These are phyloP conservation scores for Cybosia mesomella DNA, from an alignment of 2,888 invertebrate genomes.

Conservation along the genomic window DNA sequence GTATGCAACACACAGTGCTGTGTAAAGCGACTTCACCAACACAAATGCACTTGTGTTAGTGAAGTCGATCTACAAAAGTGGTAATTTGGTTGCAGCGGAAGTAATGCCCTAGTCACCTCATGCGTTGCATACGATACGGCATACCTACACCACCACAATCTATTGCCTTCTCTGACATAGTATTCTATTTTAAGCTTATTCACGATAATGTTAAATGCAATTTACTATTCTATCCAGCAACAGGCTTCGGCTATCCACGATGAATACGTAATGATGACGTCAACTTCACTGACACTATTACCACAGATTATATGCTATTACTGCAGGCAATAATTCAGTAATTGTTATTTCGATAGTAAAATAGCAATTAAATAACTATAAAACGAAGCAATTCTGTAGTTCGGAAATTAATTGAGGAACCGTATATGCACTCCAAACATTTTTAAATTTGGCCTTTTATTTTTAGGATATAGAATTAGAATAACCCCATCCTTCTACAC, in stretches of 20 bases:
- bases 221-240: slow-evolving; percentile 49
- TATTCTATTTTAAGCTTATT: slow-evolving; percentile 56
- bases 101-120: slow-evolving; percentile 75
- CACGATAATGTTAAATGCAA: slow-evolving; percentile 50
- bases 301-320: slow-evolving; percentile 18
- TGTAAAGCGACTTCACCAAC: slow-evolving; percentile 15
- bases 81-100: slow-evolving; percentile 65
- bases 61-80: slow-evolving; percentile 29
- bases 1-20: background rate
- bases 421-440: slow-evolving; percentile 41
- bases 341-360: slow-evolving; percentile 37
- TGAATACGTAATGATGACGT: slow-evolving; percentile 48
- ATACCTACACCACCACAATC: slow-evolving; percentile 34
- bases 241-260: slow-evolving; percentile 21
- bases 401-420: slow-evolving; percentile 40
- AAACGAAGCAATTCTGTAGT: slow-evolving; percentile 38
- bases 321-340: slow-evolving; percentile 30
- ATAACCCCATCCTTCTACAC: too few species aligned
- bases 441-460: slow-evolving; percentile 21
- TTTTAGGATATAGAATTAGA: background rate
- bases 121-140: slow-evolving; percentile 65
- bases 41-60: slow-evolving; percentile 35
- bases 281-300: slow-evolving; percentile 25
- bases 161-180: slow-evolving; percentile 45
- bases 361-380: slow-evolving; percentile 41